These are phyloP conservation scores for Lithophane ornitopus DNA, from an alignment of 2,888 invertebrate genomes.

Conservation along the genomic window DNA sequence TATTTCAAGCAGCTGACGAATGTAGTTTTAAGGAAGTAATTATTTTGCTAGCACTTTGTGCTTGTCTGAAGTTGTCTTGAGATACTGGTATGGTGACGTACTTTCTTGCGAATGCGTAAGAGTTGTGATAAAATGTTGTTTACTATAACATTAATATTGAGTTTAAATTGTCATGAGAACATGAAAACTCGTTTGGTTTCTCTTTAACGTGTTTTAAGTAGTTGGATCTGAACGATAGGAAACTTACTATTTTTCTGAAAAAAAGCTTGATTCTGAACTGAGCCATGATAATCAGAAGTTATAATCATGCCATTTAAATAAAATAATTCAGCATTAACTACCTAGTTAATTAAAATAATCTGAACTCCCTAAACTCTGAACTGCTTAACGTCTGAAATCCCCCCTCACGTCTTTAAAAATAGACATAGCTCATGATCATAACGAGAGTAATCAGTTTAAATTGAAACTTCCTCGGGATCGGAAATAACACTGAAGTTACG, in stretches of 20 bases:
- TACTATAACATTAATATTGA: neutral
- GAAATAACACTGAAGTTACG: constrained; percentile 59
- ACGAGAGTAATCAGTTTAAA: constrained; percentile 38
- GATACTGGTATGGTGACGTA: neutral
- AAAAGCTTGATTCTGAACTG: too few relatives aligned
- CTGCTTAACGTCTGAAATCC: too few relatives aligned
- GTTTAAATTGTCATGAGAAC: neutral
- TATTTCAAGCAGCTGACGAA: constrained; percentile 25
- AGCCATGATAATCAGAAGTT: neutral
- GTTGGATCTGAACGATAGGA: neutral
- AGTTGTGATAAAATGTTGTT: neutral
- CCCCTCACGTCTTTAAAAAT: too few relatives aligned
- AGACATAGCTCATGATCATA: neutral
- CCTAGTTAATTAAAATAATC: too few relatives aligned
- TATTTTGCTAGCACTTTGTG: constrained; percentile 29
- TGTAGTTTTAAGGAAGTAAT: constrained; percentile 49
- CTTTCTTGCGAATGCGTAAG: constrained; percentile 10
- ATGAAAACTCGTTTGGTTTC: neutral
- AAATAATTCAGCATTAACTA: neutral
- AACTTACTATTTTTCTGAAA: neutral
- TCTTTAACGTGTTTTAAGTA: too few relatives aligned
- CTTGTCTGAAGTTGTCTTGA: constrained; percentile 5
- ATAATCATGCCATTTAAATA: neutral
- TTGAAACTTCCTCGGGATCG: constrained; percentile 62
- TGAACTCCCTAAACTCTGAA: too few relatives aligned